Evolutionary conservation across 2,113 vertebrate genomes (phyloP).

Genomic region (Tringa solitaria): DNA sequence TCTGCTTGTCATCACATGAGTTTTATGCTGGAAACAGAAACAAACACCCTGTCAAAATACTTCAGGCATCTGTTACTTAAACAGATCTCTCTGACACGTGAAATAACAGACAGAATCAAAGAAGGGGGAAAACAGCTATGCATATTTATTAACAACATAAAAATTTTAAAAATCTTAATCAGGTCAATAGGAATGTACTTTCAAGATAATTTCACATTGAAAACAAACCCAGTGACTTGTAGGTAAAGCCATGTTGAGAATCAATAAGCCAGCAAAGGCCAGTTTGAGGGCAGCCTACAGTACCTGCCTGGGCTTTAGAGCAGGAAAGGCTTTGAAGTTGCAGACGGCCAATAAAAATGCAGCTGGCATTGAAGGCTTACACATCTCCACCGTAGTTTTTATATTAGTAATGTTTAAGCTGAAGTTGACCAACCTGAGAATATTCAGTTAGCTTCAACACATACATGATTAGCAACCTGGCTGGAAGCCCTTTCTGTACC

Average conservation of each 20-base stretch:
- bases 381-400: not conserved
- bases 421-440: not conserved
- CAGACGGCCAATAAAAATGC: slow-evolving; percentile 78
- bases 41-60: slow-evolving; percentile 54
- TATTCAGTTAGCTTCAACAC: not conserved
- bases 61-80: slow-evolving; percentile 35
- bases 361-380: slow-evolving; percentile 70
- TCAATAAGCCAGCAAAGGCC: slow-evolving; percentile 66
- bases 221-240: slow-evolving; percentile 37
- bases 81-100: not conserved
- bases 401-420: slow-evolving; percentile 19
- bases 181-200: not conserved
- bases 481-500: not conserved
- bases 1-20: slow-evolving; percentile 46
- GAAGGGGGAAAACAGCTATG: not conserved
- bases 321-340: slow-evolving; percentile 77
- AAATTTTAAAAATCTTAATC: not conserved
- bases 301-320: slow-evolving; percentile 71
- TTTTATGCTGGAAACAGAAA: slow-evolving; percentile 57
- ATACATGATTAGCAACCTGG: not conserved
- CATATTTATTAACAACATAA: not conserved
- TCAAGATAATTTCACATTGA: not conserved
- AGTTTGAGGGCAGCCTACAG: slow-evolving; percentile 5
- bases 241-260: slow-evolving; percentile 68
- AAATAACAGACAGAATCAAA: slow-evolving; percentile 23